These are phyloP conservation scores for Cerceris rybyensis DNA, from an alignment of 2,888 invertebrate genomes.

Conservation along the genomic window DNA sequence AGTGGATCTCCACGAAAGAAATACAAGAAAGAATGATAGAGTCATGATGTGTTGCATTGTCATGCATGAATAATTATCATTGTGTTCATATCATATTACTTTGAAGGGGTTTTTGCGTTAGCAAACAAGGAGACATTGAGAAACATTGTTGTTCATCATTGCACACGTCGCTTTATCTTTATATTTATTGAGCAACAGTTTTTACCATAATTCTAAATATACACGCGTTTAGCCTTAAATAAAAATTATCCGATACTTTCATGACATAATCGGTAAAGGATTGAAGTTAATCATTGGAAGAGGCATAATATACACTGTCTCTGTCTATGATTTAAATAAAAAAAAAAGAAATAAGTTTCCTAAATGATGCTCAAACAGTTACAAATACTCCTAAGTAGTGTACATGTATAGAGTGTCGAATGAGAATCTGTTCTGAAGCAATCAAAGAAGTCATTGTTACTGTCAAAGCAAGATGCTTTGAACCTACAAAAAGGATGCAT, in stretches of 20 bases:
- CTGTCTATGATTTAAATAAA: slow-evolving; percentile 25
- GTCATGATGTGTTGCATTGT: slow-evolving; percentile 36
- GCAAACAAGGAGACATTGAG: slow-evolving; percentile 22
- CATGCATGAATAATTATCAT: slow-evolving; percentile 48
- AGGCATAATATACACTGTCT: slow-evolving; percentile 22
- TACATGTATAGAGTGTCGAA: slow-evolving; percentile 9
- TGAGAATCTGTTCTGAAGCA: slow-evolving; percentile 31
- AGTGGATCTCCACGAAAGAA: slow-evolving; percentile 54
- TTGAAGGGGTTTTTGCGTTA: slow-evolving; percentile 38
- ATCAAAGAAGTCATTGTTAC: slow-evolving; percentile 4
- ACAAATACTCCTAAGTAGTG: slow-evolving; percentile 25
- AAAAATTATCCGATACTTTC: slow-evolving; percentile 52
- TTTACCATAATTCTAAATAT: slow-evolving; percentile 49
- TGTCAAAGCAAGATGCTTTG: slow-evolving; percentile 30
- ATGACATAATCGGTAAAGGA: slow-evolving; percentile 35
- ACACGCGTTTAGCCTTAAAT: slow-evolving; percentile 48
- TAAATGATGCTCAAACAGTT: slow-evolving; percentile 60
- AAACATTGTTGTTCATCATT: slow-evolving; percentile 28
- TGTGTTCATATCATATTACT: slow-evolving; percentile 59
- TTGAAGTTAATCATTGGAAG: slow-evolving; percentile 48
- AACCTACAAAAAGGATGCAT: slow-evolving; percentile 51
- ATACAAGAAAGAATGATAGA: slow-evolving; percentile 59
- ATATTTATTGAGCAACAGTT: slow-evolving; percentile 42
- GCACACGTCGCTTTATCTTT: slow-evolving; percentile 36
- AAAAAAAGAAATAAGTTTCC: slow-evolving; percentile 22